phyloP scores from a whole-genome alignment of 2,888 invertebrate species.

The Baronia brevicornis region DNA sequence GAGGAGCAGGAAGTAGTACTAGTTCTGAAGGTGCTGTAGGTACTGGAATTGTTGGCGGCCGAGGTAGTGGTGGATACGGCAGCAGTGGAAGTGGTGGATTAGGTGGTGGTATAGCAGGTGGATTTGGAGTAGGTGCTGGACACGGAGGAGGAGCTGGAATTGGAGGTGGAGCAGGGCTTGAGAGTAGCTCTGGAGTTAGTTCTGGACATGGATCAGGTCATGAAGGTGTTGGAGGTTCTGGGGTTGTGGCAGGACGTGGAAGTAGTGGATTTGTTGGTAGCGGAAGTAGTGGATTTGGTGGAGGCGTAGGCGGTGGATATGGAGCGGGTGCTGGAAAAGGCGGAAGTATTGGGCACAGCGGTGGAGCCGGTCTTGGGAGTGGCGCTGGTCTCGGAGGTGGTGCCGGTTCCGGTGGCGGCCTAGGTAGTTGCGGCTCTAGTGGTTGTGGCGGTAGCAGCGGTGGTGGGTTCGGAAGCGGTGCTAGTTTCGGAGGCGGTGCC shows the following conservation, averaged over 20 bases:
- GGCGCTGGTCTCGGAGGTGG: constrained; percentile 17
- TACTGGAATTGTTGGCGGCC: constrained; percentile 19
- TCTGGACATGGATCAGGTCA: constrained; percentile 18
- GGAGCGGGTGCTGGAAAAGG: constrained; percentile 18
- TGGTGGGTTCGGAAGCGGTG: constrained; percentile 4
- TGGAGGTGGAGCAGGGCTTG: constrained; percentile 19
- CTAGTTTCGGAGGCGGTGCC: constrained; percentile 14
- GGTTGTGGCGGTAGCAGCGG: constrained; percentile 15
- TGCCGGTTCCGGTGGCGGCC: constrained; percentile 16
- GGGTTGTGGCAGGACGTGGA: constrained; percentile 21
- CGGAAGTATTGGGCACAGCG: constrained; percentile 10
- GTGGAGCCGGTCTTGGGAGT: constrained; percentile 17
- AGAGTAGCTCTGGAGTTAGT: constrained; percentile 24
- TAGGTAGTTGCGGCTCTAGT: constrained; percentile 14
- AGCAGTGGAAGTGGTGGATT: constrained; percentile 26
- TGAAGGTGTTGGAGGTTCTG: constrained; percentile 13
- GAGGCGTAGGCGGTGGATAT: constrained; percentile 19
- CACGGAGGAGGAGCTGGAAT: constrained; percentile 20
- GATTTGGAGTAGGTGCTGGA: constrained; percentile 17
- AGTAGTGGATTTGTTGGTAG: constrained; percentile 14
- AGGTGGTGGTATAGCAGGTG: constrained; percentile 24
- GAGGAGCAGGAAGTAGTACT: constrained; percentile 33
- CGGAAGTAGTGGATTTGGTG: constrained; percentile 17
- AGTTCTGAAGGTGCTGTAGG: constrained; percentile 19
- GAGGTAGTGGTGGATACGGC: constrained; percentile 19